A percentile compares a stretch with the other conserved stretches of the same genome.
Evolutionary conservation across 2,113 vertebrate genomes (phyloP).

Genomic region (Tinamus guttatus): DNA sequence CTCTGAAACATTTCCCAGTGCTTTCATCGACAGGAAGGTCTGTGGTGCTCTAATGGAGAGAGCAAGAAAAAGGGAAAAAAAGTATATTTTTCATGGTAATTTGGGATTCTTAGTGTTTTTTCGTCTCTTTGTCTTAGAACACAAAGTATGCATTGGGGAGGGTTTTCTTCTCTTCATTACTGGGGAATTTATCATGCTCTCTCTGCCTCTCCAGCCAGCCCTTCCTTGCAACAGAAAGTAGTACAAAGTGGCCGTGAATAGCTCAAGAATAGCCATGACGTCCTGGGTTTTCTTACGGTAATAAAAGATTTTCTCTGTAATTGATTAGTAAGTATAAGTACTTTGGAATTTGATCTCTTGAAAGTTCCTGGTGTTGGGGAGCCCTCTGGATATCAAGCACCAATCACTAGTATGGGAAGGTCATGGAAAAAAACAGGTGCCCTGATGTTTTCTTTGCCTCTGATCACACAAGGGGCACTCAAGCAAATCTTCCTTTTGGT

Average conservation of each 20-base stretch:
- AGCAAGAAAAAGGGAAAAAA: neutral
- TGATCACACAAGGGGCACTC: neutral
- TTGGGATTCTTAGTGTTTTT: neutral
- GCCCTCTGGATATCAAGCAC: neutral
- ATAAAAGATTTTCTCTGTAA: neutral
- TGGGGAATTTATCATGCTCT: neutral
- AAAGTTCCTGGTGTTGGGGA: neutral
- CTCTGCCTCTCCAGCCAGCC: neutral
- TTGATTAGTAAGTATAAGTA: neutral
- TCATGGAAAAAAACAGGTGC: neutral
- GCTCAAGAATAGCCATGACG: neutral
- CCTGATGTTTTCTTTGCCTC: neutral
- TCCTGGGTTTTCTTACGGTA: neutral
- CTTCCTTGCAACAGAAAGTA: neutral
- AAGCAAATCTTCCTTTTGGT: neutral
- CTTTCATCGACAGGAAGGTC: slow-evolving; percentile 23
- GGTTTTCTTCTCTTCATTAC: neutral
- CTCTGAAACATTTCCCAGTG: slow-evolving; percentile 31
- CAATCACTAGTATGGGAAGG: neutral
- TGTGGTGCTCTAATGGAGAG: slow-evolving; percentile 19
- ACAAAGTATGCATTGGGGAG: neutral
- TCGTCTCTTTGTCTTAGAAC: slow-evolving; percentile 1
- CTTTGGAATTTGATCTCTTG: neutral
- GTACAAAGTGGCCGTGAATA: neutral
- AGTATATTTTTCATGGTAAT: neutral